These are phyloP conservation scores for Meles meles DNA, from an alignment of 2,113 vertebrate species.

Conservation along the genomic window DNA sequence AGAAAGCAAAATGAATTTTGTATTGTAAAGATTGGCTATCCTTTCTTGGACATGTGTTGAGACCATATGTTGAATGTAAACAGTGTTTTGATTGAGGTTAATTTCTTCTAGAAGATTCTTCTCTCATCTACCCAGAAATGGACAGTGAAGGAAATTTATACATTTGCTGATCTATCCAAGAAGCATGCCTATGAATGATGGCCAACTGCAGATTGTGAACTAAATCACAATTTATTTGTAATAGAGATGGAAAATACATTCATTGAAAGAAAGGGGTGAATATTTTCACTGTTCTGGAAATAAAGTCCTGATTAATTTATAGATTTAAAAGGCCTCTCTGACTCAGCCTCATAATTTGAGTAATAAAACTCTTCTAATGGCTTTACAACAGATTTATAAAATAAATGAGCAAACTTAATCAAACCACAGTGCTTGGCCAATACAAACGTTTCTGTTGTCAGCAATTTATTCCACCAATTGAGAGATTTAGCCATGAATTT, in stretches of 20 bases:
- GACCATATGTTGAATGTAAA: neutral
- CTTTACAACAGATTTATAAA: conserved; percentile 54
- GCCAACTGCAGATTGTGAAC: conserved; percentile 18
- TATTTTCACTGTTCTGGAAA: conserved; percentile 50
- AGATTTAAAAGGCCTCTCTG: conserved; percentile 63
- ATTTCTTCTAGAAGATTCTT: neutral
- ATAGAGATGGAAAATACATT: conserved; percentile 46
- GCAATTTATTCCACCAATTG: conserved; percentile 38
- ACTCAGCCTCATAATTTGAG: conserved; percentile 56
- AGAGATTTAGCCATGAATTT: conserved; percentile 47
- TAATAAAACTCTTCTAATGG: conserved; percentile 68
- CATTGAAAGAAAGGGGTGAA: conserved; percentile 2
- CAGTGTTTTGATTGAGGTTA: neutral
- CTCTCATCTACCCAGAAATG: neutral
- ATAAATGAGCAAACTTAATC: conserved; percentile 61
- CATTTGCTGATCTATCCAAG: conserved; percentile 49
- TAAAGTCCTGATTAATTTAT: conserved; percentile 69
- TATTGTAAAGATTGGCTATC: neutral
- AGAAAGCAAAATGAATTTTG: neutral
- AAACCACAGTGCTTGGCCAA: conserved; percentile 15
- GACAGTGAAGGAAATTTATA: conserved; percentile 34
- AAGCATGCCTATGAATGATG: conserved; percentile 31
- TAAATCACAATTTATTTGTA: conserved; percentile 67
- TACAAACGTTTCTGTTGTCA: conserved; percentile 61
- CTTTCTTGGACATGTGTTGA: neutral